Conservation (phyloP, 92 coral and sea anemone genomes). For the Nematostella vectensis region DNA sequence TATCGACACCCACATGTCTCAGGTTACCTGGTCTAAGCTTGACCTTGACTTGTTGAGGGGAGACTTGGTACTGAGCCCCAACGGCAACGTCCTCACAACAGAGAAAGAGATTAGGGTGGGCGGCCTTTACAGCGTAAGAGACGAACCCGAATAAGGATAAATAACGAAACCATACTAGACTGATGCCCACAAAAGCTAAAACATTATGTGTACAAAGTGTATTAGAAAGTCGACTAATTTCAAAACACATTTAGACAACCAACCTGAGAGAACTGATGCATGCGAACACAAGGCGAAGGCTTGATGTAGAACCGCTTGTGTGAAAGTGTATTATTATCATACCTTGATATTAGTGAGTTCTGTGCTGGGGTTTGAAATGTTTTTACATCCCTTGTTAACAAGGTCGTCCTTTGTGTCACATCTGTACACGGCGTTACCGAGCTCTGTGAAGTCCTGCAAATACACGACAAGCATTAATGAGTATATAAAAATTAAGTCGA, state of each 20-base stretch:
- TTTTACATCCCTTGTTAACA: conserved; percentile 24
- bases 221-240: no score
- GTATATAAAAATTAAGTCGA: background rate
- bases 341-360: conserved; percentile 4
- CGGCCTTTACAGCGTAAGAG: no score
- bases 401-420: conserved; percentile 52
- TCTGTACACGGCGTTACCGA: conserved; percentile 6
- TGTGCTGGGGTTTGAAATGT: conserved; percentile 62
- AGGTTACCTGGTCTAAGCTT: conserved; percentile 63
- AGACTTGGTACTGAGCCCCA: conserved; percentile 41
- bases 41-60: conserved; percentile 60
- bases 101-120: background rate
- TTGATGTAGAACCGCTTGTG: no score
- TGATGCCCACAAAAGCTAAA: background rate
- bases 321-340: no score
- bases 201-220: background rate
- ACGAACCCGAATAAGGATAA: no score
- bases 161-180: no score
- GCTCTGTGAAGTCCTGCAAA: conserved; percentile 1
- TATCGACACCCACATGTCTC: no score
- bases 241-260: no score
- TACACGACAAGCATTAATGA: background rate
- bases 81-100: conserved; percentile 23
- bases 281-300: no score
- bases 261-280: no score